A percentile compares a stretch with the other conserved stretches of the same genome.
phyloP scores from a whole-genome alignment of 2,888 invertebrate genomes.

The Metellina segmentata region DNA sequence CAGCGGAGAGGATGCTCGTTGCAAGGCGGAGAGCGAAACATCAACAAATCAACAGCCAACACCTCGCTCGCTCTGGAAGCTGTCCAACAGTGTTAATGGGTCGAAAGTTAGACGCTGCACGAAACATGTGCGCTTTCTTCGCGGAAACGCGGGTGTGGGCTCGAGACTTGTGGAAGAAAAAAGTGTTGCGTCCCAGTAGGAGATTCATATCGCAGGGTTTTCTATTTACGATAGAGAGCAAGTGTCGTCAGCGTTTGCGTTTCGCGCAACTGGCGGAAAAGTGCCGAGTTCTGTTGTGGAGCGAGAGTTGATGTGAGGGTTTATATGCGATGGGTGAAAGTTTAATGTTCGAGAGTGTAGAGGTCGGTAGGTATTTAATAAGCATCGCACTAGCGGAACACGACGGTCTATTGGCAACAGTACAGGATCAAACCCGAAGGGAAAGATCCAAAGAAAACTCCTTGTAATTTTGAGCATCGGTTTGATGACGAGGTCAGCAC shows the following conservation, averaged over 20 bases:
- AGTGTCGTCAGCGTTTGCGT: background rate
- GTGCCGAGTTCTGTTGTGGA: background rate
- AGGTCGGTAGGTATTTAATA: too few relatives aligned
- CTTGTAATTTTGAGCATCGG: too few relatives aligned
- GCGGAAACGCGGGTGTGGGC: background rate
- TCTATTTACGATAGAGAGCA: slow-evolving; percentile 18
- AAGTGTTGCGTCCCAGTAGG: slow-evolving; percentile 15
- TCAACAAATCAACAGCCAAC: slow-evolving; percentile 26
- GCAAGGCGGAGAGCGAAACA: background rate
- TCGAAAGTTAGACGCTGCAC: slow-evolving; percentile 23
- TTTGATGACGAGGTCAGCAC: too few relatives aligned
- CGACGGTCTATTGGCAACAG: too few relatives aligned
- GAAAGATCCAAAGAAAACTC: too few relatives aligned
- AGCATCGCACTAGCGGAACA: too few relatives aligned
- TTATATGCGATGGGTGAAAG: too few relatives aligned
- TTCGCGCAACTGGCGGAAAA: background rate
- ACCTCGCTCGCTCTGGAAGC: slow-evolving; percentile 25
- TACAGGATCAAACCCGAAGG: too few relatives aligned
- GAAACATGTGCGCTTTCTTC: background rate
- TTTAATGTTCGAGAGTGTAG: too few relatives aligned
- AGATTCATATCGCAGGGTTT: slow-evolving; percentile 8
- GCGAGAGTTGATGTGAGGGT: background rate
- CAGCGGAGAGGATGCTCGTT: background rate
- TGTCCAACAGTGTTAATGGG: slow-evolving; percentile 60
- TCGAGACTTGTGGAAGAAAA: background rate